phyloP scores from a whole-genome alignment of 2,113 vertebrate species.

The Pyxicephalus adspersus region DNA sequence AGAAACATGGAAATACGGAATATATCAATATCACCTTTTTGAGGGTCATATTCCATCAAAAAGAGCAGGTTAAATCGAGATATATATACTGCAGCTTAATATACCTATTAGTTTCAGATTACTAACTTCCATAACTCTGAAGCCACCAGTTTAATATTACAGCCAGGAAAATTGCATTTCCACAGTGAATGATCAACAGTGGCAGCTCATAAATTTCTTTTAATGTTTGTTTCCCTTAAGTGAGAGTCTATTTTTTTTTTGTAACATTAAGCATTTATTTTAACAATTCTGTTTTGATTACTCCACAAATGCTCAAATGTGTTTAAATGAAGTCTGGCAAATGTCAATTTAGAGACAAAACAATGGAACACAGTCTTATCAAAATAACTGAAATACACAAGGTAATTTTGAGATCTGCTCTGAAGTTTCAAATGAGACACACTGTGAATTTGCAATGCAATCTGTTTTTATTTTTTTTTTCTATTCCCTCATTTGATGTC shows the following conservation, averaged over 20 bases:
- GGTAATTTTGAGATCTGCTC: constrained; percentile 26
- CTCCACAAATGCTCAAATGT: constrained; percentile 8
- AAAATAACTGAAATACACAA: constrained; percentile 28
- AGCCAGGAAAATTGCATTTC: no score
- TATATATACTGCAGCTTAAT: no score
- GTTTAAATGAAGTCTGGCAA: constrained; percentile 35
- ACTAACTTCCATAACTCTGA: no score
- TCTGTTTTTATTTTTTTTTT: constrained; percentile 20
- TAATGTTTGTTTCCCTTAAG: no score
- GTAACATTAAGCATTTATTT: constrained; percentile 19
- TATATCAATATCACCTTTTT: no score
- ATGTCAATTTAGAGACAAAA: constrained; percentile 31
- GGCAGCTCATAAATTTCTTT: no score
- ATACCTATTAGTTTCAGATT: no score
- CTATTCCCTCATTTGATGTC: constrained; percentile 44
- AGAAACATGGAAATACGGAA: no score
- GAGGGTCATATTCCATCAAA: no score
- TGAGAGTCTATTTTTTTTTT: neutral
- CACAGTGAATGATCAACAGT: no score
- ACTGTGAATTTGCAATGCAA: constrained; percentile 38
- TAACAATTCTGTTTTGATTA: constrained; percentile 22
- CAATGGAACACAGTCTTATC: neutral
- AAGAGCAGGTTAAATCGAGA: no score
- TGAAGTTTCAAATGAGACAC: constrained; percentile 17
- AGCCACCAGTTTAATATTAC: no score